Evolutionary conservation across 1,140 invertebrate species (phyloP), one percentile per base, ranked within the genome.

Genomic region (Lineus longissimus): DNA sequence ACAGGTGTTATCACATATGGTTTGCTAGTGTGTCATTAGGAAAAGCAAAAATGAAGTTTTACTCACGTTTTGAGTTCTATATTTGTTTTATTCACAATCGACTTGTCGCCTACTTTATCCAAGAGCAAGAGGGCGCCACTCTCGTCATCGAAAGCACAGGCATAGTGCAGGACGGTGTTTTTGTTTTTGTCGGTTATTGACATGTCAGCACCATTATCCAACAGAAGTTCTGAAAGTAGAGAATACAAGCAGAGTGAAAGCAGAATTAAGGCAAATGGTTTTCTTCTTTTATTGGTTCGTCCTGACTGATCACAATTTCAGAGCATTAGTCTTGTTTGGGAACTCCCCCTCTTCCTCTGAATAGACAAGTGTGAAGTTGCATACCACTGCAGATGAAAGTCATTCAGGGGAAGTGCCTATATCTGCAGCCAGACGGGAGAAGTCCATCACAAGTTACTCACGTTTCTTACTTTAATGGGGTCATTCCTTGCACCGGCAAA

Each of bases 131-230:
- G 75, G 30, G 86, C 86, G 58, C 86, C 84, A 51, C 81, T 73
- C 43, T 84, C 84, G 70, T 87, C 84, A 61, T 82, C 79, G 73
- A 74, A 70, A 41, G 75, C 76, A 70, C 87, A 88, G 25, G 87
- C 86, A 69, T 85, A 81, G 68, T 88, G 87, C 61, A 88, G 75
- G 19, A 86, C 84, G 15, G 86, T 86, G 68, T 87, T 87, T 51
- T 83, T 81, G 31, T 83, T 79, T 9, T 81, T 81, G 70, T 88
- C 87, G 36, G 79, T 75, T 33, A 79, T 76, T 27, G 78, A 80
- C 13, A 86, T 73, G 68, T 88, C 81, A 17, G 85, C 83, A 62
- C 84, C 83, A 71, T 79, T 74, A 56, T 84, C 81, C 47, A 87
- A 72, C 19, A 87, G 69, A 51, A 86, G 65, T 64, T 86, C 86